Conservation (phyloP, 2,113 vertebrate species). For the Siphamia tubifer region DNA sequence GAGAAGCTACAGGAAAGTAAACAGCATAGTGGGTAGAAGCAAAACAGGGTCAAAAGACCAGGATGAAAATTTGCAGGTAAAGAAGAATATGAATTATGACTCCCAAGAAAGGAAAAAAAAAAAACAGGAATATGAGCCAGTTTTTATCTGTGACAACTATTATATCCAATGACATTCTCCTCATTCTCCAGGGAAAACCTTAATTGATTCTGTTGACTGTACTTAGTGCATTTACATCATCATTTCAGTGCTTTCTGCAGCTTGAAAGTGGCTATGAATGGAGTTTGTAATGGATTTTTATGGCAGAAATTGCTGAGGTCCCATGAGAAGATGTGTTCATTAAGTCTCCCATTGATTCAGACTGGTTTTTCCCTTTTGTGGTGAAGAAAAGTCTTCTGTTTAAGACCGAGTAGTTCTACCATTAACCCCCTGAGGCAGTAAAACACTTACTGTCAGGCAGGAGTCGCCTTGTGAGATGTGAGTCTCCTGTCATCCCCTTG, state of each 20-base stretch:
- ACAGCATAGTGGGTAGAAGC: background rate
- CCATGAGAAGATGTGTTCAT: constrained; percentile 57
- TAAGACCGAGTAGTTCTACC: constrained; percentile 17
- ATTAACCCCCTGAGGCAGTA: constrained; percentile 31
- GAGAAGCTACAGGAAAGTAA: background rate
- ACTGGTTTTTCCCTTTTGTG: constrained; percentile 36
- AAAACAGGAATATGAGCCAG: background rate
- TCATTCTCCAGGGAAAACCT: background rate
- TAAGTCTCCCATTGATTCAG: constrained; percentile 64
- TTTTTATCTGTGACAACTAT: background rate
- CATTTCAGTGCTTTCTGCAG: constrained; percentile 19
- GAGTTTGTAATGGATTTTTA: constrained; percentile 57
- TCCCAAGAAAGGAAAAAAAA: background rate
- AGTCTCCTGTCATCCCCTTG: constrained; percentile 25
- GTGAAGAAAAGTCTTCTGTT: constrained; percentile 47
- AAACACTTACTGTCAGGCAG: constrained; percentile 44
- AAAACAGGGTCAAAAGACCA: background rate
- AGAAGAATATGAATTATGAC: background rate
- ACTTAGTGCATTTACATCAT: constrained; percentile 13
- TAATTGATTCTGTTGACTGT: constrained; percentile 39
- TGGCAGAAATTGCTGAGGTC: constrained; percentile 49
- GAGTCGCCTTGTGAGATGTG: constrained; percentile 35
- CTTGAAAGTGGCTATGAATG: constrained; percentile 23
- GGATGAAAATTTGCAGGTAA: background rate
- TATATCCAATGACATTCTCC: constrained; percentile 1